Evolutionary conservation across 2,113 vertebrate genomes (phyloP).

Genomic region (Kobus ellipsiprymnus): DNA sequence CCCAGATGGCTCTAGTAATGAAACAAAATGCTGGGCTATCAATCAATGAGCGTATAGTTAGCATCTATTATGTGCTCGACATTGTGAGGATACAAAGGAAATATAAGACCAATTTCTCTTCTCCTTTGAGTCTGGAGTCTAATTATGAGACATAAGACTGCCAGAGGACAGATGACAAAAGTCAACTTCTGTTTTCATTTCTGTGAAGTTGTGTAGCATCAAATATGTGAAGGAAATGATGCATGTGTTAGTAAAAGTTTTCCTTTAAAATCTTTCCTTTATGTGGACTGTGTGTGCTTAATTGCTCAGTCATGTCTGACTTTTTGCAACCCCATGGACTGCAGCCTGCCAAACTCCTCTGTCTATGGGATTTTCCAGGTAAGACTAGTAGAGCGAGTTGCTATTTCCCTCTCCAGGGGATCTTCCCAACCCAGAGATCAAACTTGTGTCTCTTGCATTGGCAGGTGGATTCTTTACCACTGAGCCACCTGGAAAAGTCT

Average conservation of each 20-base stretch:
- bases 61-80: slow-evolving; percentile 36
- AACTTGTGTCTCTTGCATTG: background rate
- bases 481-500: background rate
- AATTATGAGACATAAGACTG: background rate
- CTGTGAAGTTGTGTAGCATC: background rate
- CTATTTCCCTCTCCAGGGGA: background rate
- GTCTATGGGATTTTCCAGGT: background rate
- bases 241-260: background rate
- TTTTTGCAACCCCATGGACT: background rate
- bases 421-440: background rate
- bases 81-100: slow-evolving; percentile 17
- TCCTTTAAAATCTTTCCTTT: background rate
- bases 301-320: background rate
- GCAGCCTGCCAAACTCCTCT: background rate
- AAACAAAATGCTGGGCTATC: slow-evolving; percentile 55
- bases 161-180: background rate
- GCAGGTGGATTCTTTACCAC: background rate
- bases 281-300: background rate
- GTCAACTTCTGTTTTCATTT: background rate
- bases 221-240: background rate
- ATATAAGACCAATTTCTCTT: background rate
- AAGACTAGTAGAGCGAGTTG: background rate
- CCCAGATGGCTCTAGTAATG: slow-evolving; percentile 59
- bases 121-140: background rate
- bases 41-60: slow-evolving; percentile 54